These are phyloP conservation scores for Lanistes nyassanus DNA, from an alignment of 1,140 invertebrate species.

Conservation along the genomic window DNA sequence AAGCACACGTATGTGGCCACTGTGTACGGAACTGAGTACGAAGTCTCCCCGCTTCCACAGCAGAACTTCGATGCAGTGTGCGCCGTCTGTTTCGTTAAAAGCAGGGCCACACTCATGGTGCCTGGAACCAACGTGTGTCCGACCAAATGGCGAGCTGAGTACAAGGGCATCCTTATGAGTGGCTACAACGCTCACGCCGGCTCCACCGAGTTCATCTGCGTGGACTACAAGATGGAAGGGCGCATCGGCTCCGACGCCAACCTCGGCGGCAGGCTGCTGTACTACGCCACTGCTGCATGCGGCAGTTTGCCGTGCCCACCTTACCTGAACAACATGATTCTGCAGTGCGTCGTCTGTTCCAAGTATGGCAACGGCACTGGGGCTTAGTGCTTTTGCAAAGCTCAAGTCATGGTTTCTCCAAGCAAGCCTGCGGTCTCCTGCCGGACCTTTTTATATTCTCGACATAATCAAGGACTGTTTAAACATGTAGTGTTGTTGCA, in stretches of 20 bases:
- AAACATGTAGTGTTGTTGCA: too few species aligned
- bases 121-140: constrained; percentile 42
- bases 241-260: constrained; percentile 14
- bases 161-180: constrained; percentile 36
- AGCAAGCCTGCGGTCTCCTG: too few species aligned
- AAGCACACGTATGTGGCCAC: neutral
- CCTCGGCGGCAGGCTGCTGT: constrained; percentile 38
- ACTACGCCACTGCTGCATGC: constrained; percentile 28
- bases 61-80: constrained; percentile 5
- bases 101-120: constrained; percentile 36
- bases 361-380: too few species aligned
- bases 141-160: constrained; percentile 40
- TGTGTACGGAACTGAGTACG: constrained; percentile 10
- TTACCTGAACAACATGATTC: constrained; percentile 23
- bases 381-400: too few species aligned
- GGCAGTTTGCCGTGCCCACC: constrained; percentile 36
- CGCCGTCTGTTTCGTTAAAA: neutral
- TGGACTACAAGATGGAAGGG: constrained; percentile 40
- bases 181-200: constrained; percentile 20
- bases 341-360: constrained; percentile 30
- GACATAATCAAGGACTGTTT: too few species aligned
- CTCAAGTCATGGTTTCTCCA: too few species aligned
- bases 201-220: constrained; percentile 35
- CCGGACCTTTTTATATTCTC: too few species aligned
- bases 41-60: neutral